A percentile compares a stretch with the other conserved stretches of the same genome.
Conservation (phyloP, 2,113 vertebrate species). For the Oenanthe oenanthe region DNA sequence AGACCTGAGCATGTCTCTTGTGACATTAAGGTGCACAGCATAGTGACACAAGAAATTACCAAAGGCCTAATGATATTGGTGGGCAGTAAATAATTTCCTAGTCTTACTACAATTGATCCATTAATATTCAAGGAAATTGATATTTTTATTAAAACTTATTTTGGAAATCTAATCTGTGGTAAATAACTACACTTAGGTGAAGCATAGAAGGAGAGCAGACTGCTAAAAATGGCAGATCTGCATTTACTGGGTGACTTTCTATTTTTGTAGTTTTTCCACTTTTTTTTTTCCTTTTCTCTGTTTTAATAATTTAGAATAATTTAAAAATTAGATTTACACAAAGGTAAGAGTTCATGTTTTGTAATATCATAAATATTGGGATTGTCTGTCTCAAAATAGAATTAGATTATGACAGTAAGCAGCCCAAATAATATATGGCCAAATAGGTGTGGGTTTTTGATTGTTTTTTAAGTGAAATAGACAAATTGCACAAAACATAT, state of each 20-base stretch:
- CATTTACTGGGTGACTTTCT: not conserved
- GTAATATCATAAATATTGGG: not conserved
- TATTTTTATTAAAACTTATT: not conserved
- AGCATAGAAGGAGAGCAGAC: conserved; percentile 20
- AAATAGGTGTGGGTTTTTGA: fast-evolving
- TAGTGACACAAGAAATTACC: not conserved
- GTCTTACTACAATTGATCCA: not conserved
- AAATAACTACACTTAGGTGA: conserved; percentile 67
- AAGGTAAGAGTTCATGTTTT: not conserved
- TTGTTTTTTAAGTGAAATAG: not conserved
- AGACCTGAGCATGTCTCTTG: not conserved
- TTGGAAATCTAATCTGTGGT: conserved; percentile 3
- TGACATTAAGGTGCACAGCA: not conserved
- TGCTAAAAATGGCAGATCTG: conserved; percentile 16
- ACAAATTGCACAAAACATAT: not conserved
- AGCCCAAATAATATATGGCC: not conserved
- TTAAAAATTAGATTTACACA: not conserved
- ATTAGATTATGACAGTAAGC: not conserved
- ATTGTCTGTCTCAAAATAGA: not conserved
- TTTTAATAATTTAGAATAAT: not conserved
- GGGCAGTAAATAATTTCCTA: not conserved
- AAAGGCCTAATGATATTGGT: not conserved
- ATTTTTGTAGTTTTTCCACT: not conserved
- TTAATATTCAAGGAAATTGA: not conserved
- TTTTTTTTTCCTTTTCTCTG: not conserved